Base-by-base conservation (phyloP, 2,888 invertebrate species). In the Taphrorychus bicolor region DNA sequence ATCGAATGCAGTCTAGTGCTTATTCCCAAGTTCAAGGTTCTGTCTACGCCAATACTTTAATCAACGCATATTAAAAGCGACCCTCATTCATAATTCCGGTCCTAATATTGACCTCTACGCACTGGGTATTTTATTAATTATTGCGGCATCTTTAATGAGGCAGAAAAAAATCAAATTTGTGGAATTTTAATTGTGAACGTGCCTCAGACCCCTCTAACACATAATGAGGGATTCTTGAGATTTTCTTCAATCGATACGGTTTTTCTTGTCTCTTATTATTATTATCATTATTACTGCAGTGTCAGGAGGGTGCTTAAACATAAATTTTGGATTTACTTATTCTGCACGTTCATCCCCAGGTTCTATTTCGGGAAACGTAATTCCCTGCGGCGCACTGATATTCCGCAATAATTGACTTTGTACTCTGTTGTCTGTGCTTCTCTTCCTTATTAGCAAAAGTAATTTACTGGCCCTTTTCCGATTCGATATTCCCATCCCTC, bases 401-500 rank as follows among this genome's bases (percentile, higher is more conserved):
- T 32, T 11, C 32, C 32, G 3, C 32, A 32, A 32, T 32, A 32
- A 32, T 32, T 32, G 32, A 32, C 32, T 32, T 32, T 32, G 32
- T 32, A 11, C 11, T 32, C 32, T 32, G 45, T 17, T 45, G 14
- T 45, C 17, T 16, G 16, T 45, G 14, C 14, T 45, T 45, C 45
- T 11, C 17, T 14, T 14, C 16, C 45, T 45, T 45, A 45, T 45
- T 45, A 45, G 17, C 7, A 17, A 17, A 45, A 45, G 45, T 45
- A 45, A 45, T 45, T 45, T 45, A 45, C 45, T 45, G 45, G 45
- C 16, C 45, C 14, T 17, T 45, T 45, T 45, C 14, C 7, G 45
- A 45, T 45, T 45, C 45, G 16, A 17, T n/a, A n/a, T 45, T 45
- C 14, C 45, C 11, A 45, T 2, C 11, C 45, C 7, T 14, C 45